Evolutionary conservation across 2,797 vertebrate species (phyloP).

Genomic region (Parambassis ranga): DNA sequence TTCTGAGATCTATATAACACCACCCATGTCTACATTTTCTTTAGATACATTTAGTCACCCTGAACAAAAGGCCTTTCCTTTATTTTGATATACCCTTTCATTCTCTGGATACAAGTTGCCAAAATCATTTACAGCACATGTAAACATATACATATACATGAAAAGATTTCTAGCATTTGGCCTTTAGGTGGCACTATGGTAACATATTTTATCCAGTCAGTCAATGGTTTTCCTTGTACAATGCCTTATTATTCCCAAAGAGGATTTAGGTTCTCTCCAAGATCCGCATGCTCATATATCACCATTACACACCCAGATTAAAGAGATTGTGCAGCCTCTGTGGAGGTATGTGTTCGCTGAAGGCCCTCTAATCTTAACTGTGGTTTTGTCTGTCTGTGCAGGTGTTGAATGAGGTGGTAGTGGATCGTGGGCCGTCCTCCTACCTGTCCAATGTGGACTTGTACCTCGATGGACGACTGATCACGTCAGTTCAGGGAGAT

Average conservation of each 20-base stretch:
- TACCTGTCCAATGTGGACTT: conserved; percentile 86
- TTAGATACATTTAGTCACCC: background rate
- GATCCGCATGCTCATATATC: background rate
- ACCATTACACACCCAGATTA: background rate
- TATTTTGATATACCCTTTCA: background rate
- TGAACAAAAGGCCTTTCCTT: background rate
- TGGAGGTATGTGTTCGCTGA: background rate
- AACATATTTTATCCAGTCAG: background rate
- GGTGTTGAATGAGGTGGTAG: conserved; percentile 86
- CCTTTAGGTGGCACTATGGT: conserved; percentile 25
- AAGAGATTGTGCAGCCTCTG: background rate
- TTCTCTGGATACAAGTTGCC: background rate
- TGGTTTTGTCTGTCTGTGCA: conserved; percentile 30
- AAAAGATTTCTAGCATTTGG: background rate
- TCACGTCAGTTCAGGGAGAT: conserved; percentile 86
- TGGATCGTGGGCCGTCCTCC: conserved; percentile 84
- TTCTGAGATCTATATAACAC: background rate
- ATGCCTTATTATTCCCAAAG: background rate
- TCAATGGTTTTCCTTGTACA: background rate
- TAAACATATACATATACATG: background rate
- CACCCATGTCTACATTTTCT: background rate
- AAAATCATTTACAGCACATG: background rate
- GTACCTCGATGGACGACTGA: conserved; percentile 85
- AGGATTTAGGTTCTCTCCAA: background rate
- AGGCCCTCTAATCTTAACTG: background rate